Conservation (phyloP, 2,113 vertebrate genomes). For the Pandion haliaetus region DNA sequence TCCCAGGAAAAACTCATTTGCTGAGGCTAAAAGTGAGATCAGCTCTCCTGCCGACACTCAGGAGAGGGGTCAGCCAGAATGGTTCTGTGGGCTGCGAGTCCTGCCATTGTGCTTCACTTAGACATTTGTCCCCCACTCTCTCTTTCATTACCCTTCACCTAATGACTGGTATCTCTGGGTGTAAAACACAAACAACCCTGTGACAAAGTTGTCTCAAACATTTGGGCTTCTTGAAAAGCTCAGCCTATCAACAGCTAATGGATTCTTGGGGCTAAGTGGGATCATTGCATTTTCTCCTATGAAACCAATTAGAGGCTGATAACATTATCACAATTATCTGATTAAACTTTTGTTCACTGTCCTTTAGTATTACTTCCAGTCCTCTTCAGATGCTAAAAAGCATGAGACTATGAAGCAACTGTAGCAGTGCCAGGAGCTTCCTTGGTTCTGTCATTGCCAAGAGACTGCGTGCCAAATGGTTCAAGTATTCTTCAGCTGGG, state of each 20-base stretch:
- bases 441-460: background rate
- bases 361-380: background rate
- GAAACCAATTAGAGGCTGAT: background rate
- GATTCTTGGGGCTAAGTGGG: background rate
- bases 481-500: background rate
- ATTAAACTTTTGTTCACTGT: background rate
- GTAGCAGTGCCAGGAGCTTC: fast-evolving
- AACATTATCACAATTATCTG: background rate
- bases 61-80: background rate
- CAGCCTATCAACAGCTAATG: background rate
- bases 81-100: fast-evolving
- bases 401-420: fast-evolving
- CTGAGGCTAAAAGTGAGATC: background rate
- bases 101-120: background rate
- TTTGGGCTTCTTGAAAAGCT: background rate
- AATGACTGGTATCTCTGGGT: background rate
- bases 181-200: background rate
- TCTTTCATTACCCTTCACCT: background rate
- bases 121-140: background rate
- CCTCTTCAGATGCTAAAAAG: background rate
- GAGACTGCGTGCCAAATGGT: background rate
- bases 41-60: background rate
- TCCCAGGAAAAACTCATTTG: background rate
- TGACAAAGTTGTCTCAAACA: background rate
- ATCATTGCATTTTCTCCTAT: background rate